Percentiles rank a stretch among this genome's conserved stretches.
These are phyloP conservation scores for Megalurothrips usitatus DNA, from an alignment of 2,888 invertebrate genomes.

Conservation along the genomic window DNA sequence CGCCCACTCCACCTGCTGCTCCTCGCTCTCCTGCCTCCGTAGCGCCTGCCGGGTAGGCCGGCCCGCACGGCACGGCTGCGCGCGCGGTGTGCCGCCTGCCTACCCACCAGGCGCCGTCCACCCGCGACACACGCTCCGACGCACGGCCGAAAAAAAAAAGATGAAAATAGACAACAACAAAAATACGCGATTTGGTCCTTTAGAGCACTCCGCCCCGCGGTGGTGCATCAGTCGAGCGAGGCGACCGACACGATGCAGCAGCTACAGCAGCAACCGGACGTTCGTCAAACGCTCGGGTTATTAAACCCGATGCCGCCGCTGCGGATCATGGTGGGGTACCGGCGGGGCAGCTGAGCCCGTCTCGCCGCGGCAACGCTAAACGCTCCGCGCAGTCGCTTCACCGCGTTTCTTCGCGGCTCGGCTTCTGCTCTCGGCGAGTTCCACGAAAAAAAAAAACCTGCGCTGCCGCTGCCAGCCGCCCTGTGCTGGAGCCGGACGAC, in stretches of 20 bases:
- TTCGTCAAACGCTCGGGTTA: not conserved
- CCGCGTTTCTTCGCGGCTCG: not conserved
- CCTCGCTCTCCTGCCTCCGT: too few species aligned
- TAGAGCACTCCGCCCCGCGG: too few species aligned
- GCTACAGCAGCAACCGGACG: not conserved
- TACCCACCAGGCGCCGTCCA: too few species aligned
- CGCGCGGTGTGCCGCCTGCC: not conserved
- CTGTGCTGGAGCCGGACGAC: not conserved
- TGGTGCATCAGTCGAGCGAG: too few species aligned
- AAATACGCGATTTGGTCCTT: too few species aligned
- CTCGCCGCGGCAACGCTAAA: not conserved
- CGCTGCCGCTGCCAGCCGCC: not conserved
- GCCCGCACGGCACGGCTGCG: not conserved
- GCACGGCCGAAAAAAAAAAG: too few species aligned
- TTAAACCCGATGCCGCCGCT: not conserved
- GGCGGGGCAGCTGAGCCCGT: too few species aligned
- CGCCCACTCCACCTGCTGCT: too few species aligned
- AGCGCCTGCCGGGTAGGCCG: too few species aligned
- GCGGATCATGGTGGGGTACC: too few species aligned
- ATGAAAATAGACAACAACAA: too few species aligned
- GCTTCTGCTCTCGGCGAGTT: not conserved
- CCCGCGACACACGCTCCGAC: too few species aligned
- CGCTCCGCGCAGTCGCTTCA: not conserved
- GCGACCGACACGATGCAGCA: not conserved
- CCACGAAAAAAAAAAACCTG: slow-evolving; percentile 3